These are phyloP conservation scores for Antrozous pallidus DNA, from an alignment of 2,797 vertebrate species.

Conservation along the genomic window DNA sequence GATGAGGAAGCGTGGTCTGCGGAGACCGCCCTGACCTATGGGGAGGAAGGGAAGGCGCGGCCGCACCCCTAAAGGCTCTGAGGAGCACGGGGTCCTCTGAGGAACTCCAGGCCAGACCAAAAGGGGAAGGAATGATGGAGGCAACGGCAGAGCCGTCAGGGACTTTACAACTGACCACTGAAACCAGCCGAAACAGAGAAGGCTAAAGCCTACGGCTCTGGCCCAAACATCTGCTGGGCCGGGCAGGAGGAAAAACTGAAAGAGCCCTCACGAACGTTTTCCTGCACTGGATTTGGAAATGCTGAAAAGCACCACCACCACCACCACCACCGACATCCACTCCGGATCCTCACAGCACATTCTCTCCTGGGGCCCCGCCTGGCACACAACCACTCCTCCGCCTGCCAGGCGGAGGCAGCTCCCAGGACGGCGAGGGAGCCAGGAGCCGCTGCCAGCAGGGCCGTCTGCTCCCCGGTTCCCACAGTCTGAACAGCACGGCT, in stretches of 20 bases:
- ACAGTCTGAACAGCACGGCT: not conserved
- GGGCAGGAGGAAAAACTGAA: not conserved
- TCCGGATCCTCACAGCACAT: not conserved
- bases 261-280: not conserved
- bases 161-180: not conserved
- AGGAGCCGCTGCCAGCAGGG: constrained; percentile 33
- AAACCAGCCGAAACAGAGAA: not conserved
- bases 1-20: accelerated
- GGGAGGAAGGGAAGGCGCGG: not conserved
- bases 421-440: not conserved
- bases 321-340: not conserved
- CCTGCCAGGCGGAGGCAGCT: constrained; percentile 12
- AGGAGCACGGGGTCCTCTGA: not conserved
- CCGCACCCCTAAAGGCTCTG: not conserved
- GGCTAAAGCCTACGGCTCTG: not conserved
- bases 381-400: not conserved
- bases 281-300: not conserved
- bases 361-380: constrained; percentile 22
- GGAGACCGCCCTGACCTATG: accelerated
- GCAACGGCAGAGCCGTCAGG: not conserved
- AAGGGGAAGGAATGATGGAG: not conserved
- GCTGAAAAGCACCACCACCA: not conserved
- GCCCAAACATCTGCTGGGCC: not conserved
- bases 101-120: not conserved
- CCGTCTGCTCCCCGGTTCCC: constrained; percentile 58